Percentiles rank a stretch among this genome's conserved stretches.
Evolutionary conservation across 2,113 vertebrate genomes (phyloP).

Genomic region (Pipa parva): DNA sequence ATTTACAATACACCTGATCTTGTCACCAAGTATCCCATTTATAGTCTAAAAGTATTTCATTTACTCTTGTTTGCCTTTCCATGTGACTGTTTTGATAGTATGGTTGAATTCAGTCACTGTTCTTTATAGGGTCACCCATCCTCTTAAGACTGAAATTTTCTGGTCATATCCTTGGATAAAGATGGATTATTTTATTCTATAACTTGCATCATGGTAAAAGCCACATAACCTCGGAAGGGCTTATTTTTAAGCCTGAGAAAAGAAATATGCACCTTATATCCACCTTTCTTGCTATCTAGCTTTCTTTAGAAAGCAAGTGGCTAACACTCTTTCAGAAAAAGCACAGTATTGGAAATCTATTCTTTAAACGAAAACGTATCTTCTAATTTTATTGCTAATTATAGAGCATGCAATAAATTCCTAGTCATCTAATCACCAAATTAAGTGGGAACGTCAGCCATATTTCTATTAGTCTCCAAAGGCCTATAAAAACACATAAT

Average conservation of each 20-base stretch:
- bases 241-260: background rate
- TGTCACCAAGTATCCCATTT: background rate
- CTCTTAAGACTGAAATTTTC: background rate
- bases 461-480: constrained; percentile 24
- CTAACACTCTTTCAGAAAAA: constrained; percentile 18
- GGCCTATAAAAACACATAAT: constrained; percentile 17
- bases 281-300: background rate
- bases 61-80: background rate
- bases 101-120: background rate
- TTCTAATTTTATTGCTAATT: constrained; percentile 16
- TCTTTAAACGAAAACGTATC: constrained; percentile 4
- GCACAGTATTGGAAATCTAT: constrained; percentile 17
- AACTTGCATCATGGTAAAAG: background rate
- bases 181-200: background rate
- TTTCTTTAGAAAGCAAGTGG: background rate
- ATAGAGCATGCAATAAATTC: constrained; percentile 32
- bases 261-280: constrained; percentile 29
- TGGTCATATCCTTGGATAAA: background rate
- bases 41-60: background rate
- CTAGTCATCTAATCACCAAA: constrained; percentile 26
- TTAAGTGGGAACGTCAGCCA: constrained; percentile 33
- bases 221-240: constrained; percentile 13
- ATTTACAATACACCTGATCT: constrained; percentile 11
- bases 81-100: background rate
- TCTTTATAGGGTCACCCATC: background rate